Conservation (phyloP, 2,113 vertebrate species). For the Verasper variegatus region DNA sequence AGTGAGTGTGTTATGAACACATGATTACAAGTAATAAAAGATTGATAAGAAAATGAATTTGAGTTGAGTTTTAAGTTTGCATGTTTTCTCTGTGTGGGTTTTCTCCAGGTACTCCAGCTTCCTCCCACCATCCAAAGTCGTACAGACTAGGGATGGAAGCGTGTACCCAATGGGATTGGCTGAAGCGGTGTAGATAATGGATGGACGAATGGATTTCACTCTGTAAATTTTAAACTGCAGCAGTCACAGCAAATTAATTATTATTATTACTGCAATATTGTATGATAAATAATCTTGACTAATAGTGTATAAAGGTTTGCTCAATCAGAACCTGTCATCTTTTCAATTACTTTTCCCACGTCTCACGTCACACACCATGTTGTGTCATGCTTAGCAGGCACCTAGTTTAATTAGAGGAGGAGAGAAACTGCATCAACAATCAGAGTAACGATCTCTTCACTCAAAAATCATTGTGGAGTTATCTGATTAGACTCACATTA, state of each 20-base stretch:
- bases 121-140: too few relatives aligned
- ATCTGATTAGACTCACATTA: constrained; percentile 7
- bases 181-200: too few relatives aligned
- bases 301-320: background rate
- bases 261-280: background rate
- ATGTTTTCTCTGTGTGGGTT: too few relatives aligned
- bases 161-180: too few relatives aligned
- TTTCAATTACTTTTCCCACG: background rate
- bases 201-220: too few relatives aligned
- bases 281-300: constrained; percentile 1
- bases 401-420: constrained; percentile 12
- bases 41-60: background rate
- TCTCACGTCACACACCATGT: background rate
- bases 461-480: background rate
- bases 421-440: constrained; percentile 2
- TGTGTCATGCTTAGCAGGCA: constrained; percentile 7
- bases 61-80: background rate
- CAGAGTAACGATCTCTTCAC: background rate
- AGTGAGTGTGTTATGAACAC: too few relatives aligned
- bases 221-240: too few relatives aligned
- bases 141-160: too few relatives aligned
- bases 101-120: too few relatives aligned
- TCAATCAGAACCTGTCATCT: background rate
- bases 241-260: background rate
- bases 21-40: background rate